Evolutionary conservation across 1,140 invertebrate species (phyloP).

Genomic region (Pseudomyrmex sp.): DNA sequence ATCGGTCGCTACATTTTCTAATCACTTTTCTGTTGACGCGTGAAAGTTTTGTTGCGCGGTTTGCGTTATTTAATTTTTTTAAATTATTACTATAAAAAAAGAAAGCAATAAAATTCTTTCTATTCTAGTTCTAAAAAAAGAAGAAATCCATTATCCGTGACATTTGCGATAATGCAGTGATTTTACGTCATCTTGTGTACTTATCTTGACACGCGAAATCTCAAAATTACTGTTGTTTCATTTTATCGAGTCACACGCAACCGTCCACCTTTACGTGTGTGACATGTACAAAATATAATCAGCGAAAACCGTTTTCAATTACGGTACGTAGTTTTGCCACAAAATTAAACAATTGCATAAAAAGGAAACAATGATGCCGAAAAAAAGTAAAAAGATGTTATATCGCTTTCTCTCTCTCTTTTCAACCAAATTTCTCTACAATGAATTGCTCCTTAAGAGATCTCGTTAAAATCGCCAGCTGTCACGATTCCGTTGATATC

Average conservation of each 20-base stretch:
- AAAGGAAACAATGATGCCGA: neutral
- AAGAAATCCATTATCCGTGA: no score
- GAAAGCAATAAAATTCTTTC: neutral
- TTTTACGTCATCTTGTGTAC: neutral
- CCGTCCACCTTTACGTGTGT: neutral
- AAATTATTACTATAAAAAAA: neutral
- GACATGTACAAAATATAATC: slow-evolving; percentile 18
- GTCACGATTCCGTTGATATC: neutral
- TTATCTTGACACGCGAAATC: neutral
- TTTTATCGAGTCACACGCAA: neutral
- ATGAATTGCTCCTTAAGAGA: no score
- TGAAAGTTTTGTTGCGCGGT: neutral
- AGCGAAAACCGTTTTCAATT: neutral
- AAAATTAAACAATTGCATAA: slow-evolving; percentile 19
- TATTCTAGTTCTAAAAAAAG: neutral
- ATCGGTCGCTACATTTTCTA: neutral
- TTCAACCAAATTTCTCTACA: slow-evolving; percentile 19
- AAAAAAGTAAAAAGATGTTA: slow-evolving; percentile 21
- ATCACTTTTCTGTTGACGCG: neutral
- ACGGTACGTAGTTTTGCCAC: neutral
- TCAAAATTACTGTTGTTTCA: slow-evolving; percentile 13
- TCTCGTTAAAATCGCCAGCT: slow-evolving; percentile 32
- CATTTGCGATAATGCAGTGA: neutral
- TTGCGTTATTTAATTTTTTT: no score
- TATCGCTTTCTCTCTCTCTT: neutral